Evolutionary conservation across 2,113 vertebrate genomes (phyloP).

Genomic region (Athene cunicularia): DNA sequence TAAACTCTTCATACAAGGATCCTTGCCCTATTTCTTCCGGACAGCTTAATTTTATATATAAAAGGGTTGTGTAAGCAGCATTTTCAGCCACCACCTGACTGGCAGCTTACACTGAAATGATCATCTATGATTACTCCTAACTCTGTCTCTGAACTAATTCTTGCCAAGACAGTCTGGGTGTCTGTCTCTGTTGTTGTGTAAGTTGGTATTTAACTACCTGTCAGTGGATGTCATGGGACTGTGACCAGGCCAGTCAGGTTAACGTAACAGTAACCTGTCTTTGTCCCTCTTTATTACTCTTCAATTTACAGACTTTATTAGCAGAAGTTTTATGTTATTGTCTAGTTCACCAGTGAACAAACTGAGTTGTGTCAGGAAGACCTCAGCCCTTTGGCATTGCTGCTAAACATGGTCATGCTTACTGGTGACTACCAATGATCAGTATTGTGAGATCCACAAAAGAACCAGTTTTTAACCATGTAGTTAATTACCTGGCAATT

Average conservation of each 20-base stretch:
- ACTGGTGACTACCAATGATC: not conserved
- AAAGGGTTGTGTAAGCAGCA: not conserved
- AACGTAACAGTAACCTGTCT: not conserved
- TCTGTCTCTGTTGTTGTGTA: not conserved
- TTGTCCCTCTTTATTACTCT: not conserved
- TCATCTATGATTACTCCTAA: conserved; percentile 1
- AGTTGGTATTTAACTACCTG: not conserved
- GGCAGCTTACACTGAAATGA: conserved; percentile 6
- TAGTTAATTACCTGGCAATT: not conserved
- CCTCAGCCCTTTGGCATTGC: not conserved
- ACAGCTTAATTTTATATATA: not conserved
- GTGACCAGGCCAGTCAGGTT: not conserved
- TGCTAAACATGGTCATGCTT: not conserved
- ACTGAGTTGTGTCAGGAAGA: not conserved
- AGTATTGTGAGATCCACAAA: not conserved
- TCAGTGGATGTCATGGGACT: not conserved
- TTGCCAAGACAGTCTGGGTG: not conserved
- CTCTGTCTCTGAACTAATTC: not conserved
- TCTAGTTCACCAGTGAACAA: not conserved
- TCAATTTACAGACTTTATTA: not conserved
- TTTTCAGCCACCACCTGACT: not conserved
- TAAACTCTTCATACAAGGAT: not conserved
- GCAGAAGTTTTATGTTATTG: not conserved
- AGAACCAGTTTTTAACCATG: not conserved
- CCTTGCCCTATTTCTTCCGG: not conserved